Percentiles rank a stretch among this genome's conserved stretches.
These are phyloP conservation scores for Pantherophis guttatus DNA, from an alignment of 2,113 vertebrate genomes.

Conservation along the genomic window DNA sequence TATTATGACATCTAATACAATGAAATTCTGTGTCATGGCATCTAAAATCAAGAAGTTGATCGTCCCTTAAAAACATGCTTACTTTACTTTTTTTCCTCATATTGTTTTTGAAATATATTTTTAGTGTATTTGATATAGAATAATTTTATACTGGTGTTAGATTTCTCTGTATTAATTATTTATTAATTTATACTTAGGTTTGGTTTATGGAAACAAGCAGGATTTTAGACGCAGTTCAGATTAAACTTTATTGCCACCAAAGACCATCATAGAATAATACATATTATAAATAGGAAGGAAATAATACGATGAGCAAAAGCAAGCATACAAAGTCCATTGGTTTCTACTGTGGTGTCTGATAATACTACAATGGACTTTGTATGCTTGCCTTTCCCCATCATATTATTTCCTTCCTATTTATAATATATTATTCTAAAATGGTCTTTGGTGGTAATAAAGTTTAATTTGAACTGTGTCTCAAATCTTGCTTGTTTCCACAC, in stretches of 20 bases:
- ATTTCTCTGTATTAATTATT: too few species aligned
- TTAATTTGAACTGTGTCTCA: not conserved
- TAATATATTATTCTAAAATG: not conserved
- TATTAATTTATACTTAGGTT: not conserved
- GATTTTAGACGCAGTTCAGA: not conserved
- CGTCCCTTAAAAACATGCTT: not conserved
- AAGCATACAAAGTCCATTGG: not conserved
- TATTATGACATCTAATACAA: not conserved
- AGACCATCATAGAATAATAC: too few species aligned
- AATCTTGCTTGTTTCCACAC: not conserved
- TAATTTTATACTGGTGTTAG: not conserved
- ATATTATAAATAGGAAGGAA: too few species aligned
- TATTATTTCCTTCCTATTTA: not conserved
- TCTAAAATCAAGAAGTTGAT: not conserved
- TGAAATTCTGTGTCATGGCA: not conserved
- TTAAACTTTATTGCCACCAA: not conserved
- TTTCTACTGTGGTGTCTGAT: not conserved
- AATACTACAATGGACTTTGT: not conserved
- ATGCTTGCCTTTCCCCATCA: not conserved
- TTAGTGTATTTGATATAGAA: not conserved
- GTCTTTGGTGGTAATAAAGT: not conserved
- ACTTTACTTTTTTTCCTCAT: not conserved
- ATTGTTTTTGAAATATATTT: not conserved
- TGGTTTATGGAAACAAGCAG: not conserved
- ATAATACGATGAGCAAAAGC: too few species aligned